These are phyloP conservation scores for Abscondita cerata DNA, from an alignment of 2,888 invertebrate genomes.

Conservation along the genomic window DNA sequence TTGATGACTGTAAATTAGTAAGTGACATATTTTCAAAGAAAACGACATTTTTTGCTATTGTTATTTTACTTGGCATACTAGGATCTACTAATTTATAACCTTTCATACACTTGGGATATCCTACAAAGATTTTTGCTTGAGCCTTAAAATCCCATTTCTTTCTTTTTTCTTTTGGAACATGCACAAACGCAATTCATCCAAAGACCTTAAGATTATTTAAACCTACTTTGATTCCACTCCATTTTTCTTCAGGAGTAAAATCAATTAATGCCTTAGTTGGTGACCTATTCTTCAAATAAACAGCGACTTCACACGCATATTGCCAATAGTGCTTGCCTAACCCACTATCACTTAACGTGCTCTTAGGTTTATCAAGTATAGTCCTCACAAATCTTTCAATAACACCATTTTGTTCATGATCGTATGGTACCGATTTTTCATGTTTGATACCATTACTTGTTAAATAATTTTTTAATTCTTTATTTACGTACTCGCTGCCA, in stretches of 20 bases:
- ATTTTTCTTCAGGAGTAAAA: too few relatives aligned
- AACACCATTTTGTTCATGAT: too few relatives aligned
- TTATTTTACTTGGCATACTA: background rate
- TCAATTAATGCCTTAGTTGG: background rate
- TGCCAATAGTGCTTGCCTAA: background rate
- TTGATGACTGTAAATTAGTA: background rate
- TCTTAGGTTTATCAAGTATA: background rate
- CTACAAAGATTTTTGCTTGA: background rate
- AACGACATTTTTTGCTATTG: background rate
- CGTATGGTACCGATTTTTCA: too few relatives aligned
- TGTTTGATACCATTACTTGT: too few relatives aligned
- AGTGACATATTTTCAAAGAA: background rate
- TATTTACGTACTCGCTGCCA: too few relatives aligned
- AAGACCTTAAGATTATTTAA: background rate
- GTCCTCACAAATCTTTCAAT: background rate
- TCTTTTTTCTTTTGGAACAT: background rate
- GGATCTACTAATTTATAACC: conserved; percentile 3
- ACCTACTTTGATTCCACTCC: too few relatives aligned
- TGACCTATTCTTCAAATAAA: background rate
- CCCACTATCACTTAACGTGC: background rate
- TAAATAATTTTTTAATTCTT: too few relatives aligned
- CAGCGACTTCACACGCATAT: background rate
- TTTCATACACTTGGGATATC: background rate
- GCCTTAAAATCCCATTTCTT: background rate
- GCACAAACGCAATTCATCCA: background rate